These are phyloP conservation scores for Sebastes aleutianus DNA, from an alignment of 2,797 vertebrate genomes.

Conservation along the genomic window DNA sequence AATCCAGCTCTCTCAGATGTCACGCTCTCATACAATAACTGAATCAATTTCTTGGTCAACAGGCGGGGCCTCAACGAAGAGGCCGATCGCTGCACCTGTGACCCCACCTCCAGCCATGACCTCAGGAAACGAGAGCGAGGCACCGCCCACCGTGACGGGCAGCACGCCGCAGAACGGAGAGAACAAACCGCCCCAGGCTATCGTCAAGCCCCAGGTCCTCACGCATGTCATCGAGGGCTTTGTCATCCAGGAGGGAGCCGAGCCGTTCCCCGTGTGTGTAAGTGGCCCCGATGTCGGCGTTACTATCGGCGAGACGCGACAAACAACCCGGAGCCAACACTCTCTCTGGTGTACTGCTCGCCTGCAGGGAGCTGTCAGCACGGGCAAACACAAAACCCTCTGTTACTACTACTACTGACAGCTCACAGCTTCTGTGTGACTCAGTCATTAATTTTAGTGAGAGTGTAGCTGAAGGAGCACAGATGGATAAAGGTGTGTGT, in stretches of 20 bases:
- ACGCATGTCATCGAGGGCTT: slow-evolving; percentile 99
- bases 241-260: slow-evolving; percentile 97
- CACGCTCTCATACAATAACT: not conserved
- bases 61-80: slow-evolving; percentile 80
- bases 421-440: slow-evolving; percentile 48
- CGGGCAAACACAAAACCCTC: slow-evolving; percentile 37
- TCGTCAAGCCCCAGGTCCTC: slow-evolving; percentile 97
- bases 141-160: slow-evolving; percentile 86
- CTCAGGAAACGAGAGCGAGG: slow-evolving; percentile 90
- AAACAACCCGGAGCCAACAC: slow-evolving; percentile 34
- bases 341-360: slow-evolving; percentile 35
- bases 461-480: slow-evolving; percentile 11
- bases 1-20: not conserved
- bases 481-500: slow-evolving; percentile 26
- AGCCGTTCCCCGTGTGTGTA: slow-evolving; percentile 93
- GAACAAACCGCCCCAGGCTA: slow-evolving; percentile 95
- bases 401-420: slow-evolving; percentile 37
- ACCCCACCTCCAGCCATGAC: slow-evolving; percentile 86
- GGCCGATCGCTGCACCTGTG: slow-evolving; percentile 76
- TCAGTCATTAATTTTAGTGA: slow-evolving; percentile 52
- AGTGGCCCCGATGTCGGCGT: slow-evolving; percentile 41
- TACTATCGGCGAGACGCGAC: slow-evolving; percentile 26
- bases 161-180: slow-evolving; percentile 91
- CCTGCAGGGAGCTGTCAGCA: slow-evolving; percentile 64
- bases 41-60: slow-evolving; percentile 52